These are phyloP conservation scores for Neoaliturus tenellus DNA, from an alignment of 2,888 invertebrate species.

Conservation along the genomic window DNA sequence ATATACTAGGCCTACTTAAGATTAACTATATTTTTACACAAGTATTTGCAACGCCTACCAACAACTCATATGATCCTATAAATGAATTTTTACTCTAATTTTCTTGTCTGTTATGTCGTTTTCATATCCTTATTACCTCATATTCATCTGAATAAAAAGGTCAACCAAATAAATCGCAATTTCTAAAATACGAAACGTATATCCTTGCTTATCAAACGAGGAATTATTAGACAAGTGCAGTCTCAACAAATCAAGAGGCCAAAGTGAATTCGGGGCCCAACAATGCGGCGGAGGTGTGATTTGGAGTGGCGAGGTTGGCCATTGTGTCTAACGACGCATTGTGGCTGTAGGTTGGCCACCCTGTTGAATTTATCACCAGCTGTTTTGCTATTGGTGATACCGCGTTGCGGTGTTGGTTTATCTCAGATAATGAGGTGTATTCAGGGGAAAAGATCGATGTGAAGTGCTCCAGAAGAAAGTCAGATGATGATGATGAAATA, in stretches of 20 bases:
- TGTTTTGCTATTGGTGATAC: constrained; percentile 36
- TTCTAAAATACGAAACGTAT: neutral
- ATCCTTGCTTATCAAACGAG: constrained; percentile 19
- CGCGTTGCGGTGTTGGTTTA: constrained; percentile 40
- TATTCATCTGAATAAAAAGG: neutral
- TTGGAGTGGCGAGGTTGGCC: constrained; percentile 35
- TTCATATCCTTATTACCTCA: no score
- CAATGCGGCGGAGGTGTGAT: constrained; percentile 36
- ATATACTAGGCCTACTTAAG: no score
- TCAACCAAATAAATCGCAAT: constrained; percentile 16
- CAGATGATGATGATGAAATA: constrained; percentile 39
- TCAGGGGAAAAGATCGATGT: constrained; percentile 31
- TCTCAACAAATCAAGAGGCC: constrained; percentile 40
- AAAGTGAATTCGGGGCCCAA: constrained; percentile 38
- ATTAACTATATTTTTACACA: no score
- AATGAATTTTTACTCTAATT: no score
- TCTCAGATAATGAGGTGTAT: constrained; percentile 35
- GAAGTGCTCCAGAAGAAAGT: constrained; percentile 10
- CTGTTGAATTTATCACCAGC: constrained; percentile 41
- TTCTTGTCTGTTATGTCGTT: no score
- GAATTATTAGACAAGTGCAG: constrained; percentile 35
- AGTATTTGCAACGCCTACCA: no score
- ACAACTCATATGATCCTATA: no score
- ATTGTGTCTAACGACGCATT: constrained; percentile 49
- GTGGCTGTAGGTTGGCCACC: constrained; percentile 41